phyloP scores from a whole-genome alignment of 2,797 vertebrate genomes.

The Yasuhikotakia modesta region DNA sequence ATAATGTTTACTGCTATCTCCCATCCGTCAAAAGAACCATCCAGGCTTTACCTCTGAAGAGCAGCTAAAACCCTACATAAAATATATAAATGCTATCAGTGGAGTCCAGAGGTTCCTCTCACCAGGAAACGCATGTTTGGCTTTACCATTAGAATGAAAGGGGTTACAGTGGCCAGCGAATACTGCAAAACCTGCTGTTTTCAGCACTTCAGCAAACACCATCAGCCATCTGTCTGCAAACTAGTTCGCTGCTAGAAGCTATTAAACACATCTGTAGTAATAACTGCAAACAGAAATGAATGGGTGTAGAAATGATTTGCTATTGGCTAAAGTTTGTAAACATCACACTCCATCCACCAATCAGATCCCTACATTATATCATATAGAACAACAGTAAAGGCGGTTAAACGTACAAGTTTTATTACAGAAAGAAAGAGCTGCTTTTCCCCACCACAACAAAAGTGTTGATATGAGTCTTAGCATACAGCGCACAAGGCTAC shows the following conservation, averaged over 20 bases:
- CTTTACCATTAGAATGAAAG: slow-evolving; percentile 2
- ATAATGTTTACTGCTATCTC: neutral
- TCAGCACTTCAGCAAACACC: slow-evolving; percentile 7
- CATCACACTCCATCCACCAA: neutral
- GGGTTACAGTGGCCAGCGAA: neutral
- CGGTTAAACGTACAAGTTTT: neutral
- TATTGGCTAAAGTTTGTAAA: neutral
- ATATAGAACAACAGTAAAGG: neutral
- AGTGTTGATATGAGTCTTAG: neutral
- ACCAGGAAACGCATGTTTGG: neutral
- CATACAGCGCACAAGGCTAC: neutral
- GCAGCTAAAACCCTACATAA: neutral
- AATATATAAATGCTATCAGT: slow-evolving; percentile 3
- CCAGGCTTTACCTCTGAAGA: neutral
- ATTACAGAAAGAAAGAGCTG: neutral
- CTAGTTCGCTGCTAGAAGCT: neutral
- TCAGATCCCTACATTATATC: neutral
- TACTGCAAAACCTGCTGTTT: slow-evolving; percentile 9
- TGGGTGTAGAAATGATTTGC: neutral
- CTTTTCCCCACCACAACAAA: neutral
- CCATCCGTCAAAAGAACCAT: neutral
- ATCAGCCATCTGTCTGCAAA: neutral
- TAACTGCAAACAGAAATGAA: neutral
- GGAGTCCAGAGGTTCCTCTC: neutral
- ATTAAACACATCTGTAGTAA: neutral